Base-by-base conservation (phyloP, 2,888 invertebrate genomes). In the Melieria omissa region DNA sequence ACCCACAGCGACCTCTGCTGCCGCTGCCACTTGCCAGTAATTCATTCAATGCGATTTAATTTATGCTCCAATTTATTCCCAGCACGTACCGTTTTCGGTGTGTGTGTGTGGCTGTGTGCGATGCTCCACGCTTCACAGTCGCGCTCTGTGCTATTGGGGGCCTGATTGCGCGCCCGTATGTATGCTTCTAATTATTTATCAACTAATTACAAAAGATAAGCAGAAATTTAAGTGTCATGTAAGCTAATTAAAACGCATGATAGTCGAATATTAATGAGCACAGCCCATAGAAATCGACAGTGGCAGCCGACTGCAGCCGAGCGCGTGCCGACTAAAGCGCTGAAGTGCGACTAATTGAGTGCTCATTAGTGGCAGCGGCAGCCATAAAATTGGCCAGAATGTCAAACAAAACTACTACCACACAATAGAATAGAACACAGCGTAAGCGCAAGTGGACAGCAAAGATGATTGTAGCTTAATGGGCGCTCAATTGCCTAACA, bases 141-240 rank as follows among this genome's bases (percentile, higher is more conserved):
- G 29, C 29, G 29, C 10, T 45, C 45, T 46, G 66, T 57, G 57
- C 66, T 57, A 47, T 55, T 58, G 57, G 58, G 58, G 58, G 58
- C 47, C 47, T 58, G 57, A 14, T 66, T 57, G 41, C 44, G 47
- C 49, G 60, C 68, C 61, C 52, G 61, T 10, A 54, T 62, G 7
- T 68, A 52, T 61, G 68, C 49, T 29, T 61, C 42, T 63, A 70
- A 70, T 70, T 70, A 70, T 70, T 70, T 70, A 64, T 64, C 52
- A 70, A 63, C 57, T 57, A 57, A 70, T 70, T 70, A 64, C 57
- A 63, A 64, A 69, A 70, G 70, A 63, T 70, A 70, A 70, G 70
- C 63, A 63, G 61, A 70, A 70, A 63, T 55, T 57, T 55, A 70
- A 70, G 70, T 70, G 70, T 70, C 70, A 63, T 70, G 41, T 62